Conservation (phyloP, 2,113 vertebrate species). For the Neoarius graeffei region DNA sequence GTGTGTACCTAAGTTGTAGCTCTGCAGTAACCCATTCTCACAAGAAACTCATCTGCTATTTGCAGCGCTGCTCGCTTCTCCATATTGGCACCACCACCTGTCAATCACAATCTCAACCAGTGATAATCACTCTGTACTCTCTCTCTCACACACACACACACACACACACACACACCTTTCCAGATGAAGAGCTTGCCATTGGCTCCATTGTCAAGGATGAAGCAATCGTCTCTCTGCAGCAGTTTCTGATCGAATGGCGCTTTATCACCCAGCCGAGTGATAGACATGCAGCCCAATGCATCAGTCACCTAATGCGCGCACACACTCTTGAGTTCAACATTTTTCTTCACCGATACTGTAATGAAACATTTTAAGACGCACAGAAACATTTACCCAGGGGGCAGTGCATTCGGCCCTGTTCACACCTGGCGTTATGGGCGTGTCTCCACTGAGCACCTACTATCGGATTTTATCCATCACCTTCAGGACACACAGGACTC, state of each 20-base stretch:
- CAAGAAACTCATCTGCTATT: conserved; percentile 83
- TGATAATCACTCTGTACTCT: too few relatives aligned
- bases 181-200: conserved; percentile 84
- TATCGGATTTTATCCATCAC: too few relatives aligned
- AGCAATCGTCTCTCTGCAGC: conserved; percentile 83
- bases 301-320: conserved; percentile 80
- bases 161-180: conserved; percentile 68
- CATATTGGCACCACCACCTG: conserved; percentile 80
- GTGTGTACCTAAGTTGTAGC: conserved; percentile 80
- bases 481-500: too few relatives aligned
- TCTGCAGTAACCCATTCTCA: conserved; percentile 77
- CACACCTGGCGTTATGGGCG: background rate
- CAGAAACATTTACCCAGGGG: too few relatives aligned
- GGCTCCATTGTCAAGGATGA: conserved; percentile 83
- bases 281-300: conserved; percentile 77
- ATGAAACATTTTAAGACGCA: background rate
- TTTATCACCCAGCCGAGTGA: conserved; percentile 74
- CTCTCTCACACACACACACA: too few relatives aligned
- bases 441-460: too few relatives aligned
- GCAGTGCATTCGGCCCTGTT: background rate
- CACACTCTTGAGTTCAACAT: background rate
- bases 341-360: background rate
- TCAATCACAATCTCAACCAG: too few relatives aligned
- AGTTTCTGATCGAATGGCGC: conserved; percentile 79
- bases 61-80: conserved; percentile 77